Conservation (phyloP, 53 echinoderm and acorn worm genomes). For the Actinopyga echinites region DNA sequence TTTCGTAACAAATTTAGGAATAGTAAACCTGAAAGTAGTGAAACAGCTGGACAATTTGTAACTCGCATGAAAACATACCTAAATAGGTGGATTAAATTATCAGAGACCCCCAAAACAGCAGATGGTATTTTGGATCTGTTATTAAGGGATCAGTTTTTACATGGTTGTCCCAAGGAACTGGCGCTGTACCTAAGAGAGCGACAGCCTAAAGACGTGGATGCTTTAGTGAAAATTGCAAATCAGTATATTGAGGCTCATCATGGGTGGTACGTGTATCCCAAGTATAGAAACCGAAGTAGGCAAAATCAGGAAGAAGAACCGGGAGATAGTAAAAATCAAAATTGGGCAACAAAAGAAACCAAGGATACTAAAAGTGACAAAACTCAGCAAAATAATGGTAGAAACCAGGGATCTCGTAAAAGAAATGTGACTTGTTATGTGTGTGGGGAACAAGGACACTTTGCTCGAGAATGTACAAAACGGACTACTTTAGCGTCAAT, state of each 20-base stretch:
- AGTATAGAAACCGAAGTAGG: neutral
- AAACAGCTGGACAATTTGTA: conserved; percentile 46
- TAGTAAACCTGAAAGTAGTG: conserved; percentile 38
- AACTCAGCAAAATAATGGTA: neutral
- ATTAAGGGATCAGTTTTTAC: conserved; percentile 54
- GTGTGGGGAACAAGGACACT: conserved; percentile 44
- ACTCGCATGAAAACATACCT: conserved; percentile 44
- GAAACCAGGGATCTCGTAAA: neutral
- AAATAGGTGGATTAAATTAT: conserved; percentile 54
- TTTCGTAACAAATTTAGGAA: conserved; percentile 58
- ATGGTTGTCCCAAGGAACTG: conserved; percentile 47
- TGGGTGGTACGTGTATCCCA: conserved; percentile 12
- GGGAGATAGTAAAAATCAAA: neutral
- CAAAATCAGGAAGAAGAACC: neutral
- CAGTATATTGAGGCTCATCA: conserved; percentile 57
- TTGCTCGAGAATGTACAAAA: conserved; percentile 30
- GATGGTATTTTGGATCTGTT: conserved; percentile 54
- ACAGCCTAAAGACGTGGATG: conserved; percentile 34
- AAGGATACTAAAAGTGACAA: neutral
- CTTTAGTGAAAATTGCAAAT: conserved; percentile 45
- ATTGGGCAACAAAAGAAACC: neutral
- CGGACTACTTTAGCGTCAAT: neutral
- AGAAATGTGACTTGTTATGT: conserved; percentile 25
- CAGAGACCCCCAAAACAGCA: neutral
- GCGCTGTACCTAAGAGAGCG: conserved; percentile 48